phyloP scores from a whole-genome alignment of 37 sponge, comb jelly and placozoan species.

The Beroe forskalii region DNA sequence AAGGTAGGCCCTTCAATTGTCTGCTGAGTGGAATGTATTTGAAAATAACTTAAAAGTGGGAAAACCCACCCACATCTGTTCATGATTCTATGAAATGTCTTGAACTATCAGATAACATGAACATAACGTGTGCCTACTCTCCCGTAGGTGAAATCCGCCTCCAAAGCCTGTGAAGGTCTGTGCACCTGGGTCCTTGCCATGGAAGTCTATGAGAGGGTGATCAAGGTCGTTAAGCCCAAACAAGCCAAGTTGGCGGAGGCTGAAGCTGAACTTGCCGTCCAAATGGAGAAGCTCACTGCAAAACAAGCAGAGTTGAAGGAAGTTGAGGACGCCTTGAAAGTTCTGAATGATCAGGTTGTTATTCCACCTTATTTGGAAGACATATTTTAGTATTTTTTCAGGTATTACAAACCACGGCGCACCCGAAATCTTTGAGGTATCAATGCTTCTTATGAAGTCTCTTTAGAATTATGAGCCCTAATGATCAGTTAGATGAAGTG shows the following conservation, averaged over 20 bases:
- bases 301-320: conserved; percentile 64
- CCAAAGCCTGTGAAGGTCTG: conserved; percentile 66
- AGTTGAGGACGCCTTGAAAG: conserved; percentile 47
- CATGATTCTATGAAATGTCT: no score
- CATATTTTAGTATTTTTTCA: no score
- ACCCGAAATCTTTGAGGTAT: no score
- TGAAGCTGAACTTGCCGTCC: conserved; percentile 59
- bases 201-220: conserved; percentile 63
- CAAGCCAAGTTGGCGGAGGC: conserved; percentile 60
- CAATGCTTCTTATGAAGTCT: no score
- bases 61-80: no score
- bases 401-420: no score
- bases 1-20: conserved; percentile 65
- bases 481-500: conserved; percentile 72
- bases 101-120: no score
- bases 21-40: no score
- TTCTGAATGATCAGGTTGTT: conserved; percentile 60
- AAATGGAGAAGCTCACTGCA: conserved; percentile 45
- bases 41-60: no score
- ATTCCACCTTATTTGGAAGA: no score
- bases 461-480: no score
- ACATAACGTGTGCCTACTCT: no score
- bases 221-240: conserved; percentile 63
- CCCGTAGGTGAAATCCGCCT: conserved; percentile 42
- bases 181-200: conserved; percentile 64